Base-by-base conservation (phyloP, 2,113 vertebrate genomes). In the Clarias magur region DNA sequence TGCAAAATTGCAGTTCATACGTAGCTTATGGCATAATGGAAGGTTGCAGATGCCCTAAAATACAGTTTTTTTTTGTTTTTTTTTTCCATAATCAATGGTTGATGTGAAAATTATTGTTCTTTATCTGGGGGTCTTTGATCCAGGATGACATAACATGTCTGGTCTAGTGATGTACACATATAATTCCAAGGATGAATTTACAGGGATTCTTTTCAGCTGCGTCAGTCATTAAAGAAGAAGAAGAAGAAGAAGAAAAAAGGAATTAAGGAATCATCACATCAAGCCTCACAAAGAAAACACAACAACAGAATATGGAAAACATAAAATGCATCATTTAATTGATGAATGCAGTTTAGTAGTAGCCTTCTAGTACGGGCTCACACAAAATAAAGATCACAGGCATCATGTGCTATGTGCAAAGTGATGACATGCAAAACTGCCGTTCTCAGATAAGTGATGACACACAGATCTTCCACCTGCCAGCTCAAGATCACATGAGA, bases 51-150 rank as follows among this genome's bases (percentile, higher is more conserved):
- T 27, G 65, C 4, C 73, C 21, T 1, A 62, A 21, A 38, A 73
- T 73, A 54, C n/a, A 57, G 82, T 16, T 2, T 34, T 34, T 2
- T 34, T 34, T 34, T n/a, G n/a, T n/a, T 27, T 60, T 42, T 62
- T 73, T 62, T 73, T 48, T 62, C 3, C 30, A 34, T 56, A 42
- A 21, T 54, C 65, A 57, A 6, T 56, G 48, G 42, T 53, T 68
- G 89, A 57, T 84, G 84, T 82, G 89, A 86, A 90, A 62, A 92
- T 80, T 3, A 30, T 92, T 91, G 91, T 92, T 94, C 90, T 85
- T 91, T 87, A 60, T 59, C 17, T 79, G 34, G 16, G 75, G 85
- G 63, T 21, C 30, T 87, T 76, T 62, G 34, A 54, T 34, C 56
- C 59, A 30, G n/a, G 27, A 59, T 15, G 68, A 78, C 15, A 8